Evolutionary conservation across 2,113 vertebrate genomes (phyloP), one percentile per base, ranked within the genome.

Genomic region (Triplophysa rosa): DNA sequence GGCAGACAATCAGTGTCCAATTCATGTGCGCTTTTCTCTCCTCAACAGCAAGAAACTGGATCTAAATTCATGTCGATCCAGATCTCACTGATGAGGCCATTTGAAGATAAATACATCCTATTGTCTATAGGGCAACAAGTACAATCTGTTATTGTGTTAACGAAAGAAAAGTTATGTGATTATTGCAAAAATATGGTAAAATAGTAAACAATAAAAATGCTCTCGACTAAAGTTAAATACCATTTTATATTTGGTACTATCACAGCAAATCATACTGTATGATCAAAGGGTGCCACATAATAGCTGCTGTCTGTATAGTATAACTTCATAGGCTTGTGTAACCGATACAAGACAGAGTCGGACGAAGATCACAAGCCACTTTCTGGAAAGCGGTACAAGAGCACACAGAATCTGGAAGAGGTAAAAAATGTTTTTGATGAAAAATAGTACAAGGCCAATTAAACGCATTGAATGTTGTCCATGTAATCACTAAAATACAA

Each of bases 171-270:
- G 12, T 1, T 37, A 72, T 11, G 26, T 47, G 74, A 77, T 75
- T 79, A 83, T 58, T 59, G 24, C 68, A 68, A 79, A 78, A 86
- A 79, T 59, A 69, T 14, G 67, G 16, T 72, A 40, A 63, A 84
- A 49, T 75, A 52, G 76, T 84, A 80, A 78, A 85, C 79, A 85
- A 74, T 73, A 75, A 47, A 72, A 61, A 79, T 76, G 23, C 68
- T 68, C 71, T 63, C 2, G 63, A 68, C 62, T 68, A 67, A 59
- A 42, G 65, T 79, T 16, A 72, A 74, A 87, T 67, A 87, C 65
- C 76, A 80, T 79, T 74, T 80, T 62, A 76, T 79, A 82, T 58
- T 26, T 70, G 79, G 70, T 81, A 86, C 61, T 59, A 83, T 82
- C 70, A 86, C 78, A 82, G 69, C 61, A 80, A 85, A 75, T 75